phyloP scores from a whole-genome alignment of 1,140 invertebrate genomes.

The Diabrotica undecimpunctata region DNA sequence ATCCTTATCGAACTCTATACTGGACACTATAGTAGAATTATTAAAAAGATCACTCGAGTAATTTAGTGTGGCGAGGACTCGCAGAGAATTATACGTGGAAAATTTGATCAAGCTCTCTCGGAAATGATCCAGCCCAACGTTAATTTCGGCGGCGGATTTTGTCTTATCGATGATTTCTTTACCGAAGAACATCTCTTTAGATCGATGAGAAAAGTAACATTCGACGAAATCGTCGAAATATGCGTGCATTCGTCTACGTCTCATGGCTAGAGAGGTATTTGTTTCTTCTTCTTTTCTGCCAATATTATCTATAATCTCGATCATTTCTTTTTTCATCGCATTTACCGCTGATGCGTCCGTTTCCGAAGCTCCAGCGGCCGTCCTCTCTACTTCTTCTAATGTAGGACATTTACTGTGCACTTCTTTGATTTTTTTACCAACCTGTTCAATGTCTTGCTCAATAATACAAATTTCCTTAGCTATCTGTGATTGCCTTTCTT shows the following conservation, averaged over 20 bases:
- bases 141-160: slow-evolving; percentile 38
- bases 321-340: slow-evolving; percentile 58
- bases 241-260: slow-evolving; percentile 73
- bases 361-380: slow-evolving; percentile 40
- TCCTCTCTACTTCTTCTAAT: slow-evolving; percentile 48
- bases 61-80: slow-evolving; percentile 81
- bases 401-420: slow-evolving; percentile 55
- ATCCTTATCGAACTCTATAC: slow-evolving; percentile 96
- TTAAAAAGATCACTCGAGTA: slow-evolving; percentile 84
- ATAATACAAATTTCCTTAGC: slow-evolving; percentile 73
- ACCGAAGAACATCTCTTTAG: slow-evolving; percentile 68
- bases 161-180: slow-evolving; percentile 40
- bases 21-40: slow-evolving; percentile 90
- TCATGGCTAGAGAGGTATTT: slow-evolving; percentile 51
- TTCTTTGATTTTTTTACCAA: slow-evolving; percentile 68
- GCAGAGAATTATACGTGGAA: slow-evolving; percentile 75
- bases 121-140: slow-evolving; percentile 72
- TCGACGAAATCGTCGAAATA: slow-evolving; percentile 90
- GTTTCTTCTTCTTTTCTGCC: slow-evolving; percentile 35
- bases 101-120: slow-evolving; percentile 86
- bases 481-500: slow-evolving; percentile 66
- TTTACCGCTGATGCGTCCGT: slow-evolving; percentile 45
- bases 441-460: slow-evolving; percentile 73
- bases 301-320: slow-evolving; percentile 57
- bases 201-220: slow-evolving; percentile 77